Evolutionary conservation across 1,140 invertebrate species (phyloP).

Genomic region (Pseudomyrmex flavicornis): DNA sequence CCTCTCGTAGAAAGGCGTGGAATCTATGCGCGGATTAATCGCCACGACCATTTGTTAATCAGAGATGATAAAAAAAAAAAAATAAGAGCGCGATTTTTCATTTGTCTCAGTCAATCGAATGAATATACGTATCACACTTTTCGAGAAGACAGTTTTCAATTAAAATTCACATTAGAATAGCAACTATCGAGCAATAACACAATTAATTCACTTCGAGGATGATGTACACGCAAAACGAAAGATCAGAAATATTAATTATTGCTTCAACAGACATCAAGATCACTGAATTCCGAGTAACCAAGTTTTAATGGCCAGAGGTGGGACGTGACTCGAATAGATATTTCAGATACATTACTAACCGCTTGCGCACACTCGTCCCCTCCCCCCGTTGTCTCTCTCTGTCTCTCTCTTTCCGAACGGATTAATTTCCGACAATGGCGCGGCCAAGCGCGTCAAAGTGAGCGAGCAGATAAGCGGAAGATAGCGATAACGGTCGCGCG

Average conservation of each 20-base stretch:
- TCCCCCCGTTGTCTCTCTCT: too few relatives aligned
- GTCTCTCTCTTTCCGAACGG: neutral
- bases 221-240: neutral
- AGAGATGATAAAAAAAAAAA: neutral
- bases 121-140: neutral
- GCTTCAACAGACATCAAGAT: neutral
- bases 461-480: conserved; percentile 66
- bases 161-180: neutral
- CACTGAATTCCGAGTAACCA: neutral
- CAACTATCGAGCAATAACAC: too few relatives aligned
- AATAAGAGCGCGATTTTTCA: neutral
- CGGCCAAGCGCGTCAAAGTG: conserved; percentile 68
- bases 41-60: neutral
- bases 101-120: neutral
- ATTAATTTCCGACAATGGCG: conserved; percentile 55
- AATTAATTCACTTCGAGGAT: neutral
- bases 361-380: neutral
- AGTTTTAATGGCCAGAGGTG: neutral
- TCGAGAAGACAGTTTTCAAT: neutral
- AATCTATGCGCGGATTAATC: neutral
- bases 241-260: conserved; percentile 7
- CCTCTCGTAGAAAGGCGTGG: neutral
- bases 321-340: conserved; percentile 5
- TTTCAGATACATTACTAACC: neutral
- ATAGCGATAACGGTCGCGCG: conserved; percentile 69